These are phyloP conservation scores for Phrynocephalus forsythii DNA, from an alignment of 2,797 vertebrate species.

Conservation along the genomic window DNA sequence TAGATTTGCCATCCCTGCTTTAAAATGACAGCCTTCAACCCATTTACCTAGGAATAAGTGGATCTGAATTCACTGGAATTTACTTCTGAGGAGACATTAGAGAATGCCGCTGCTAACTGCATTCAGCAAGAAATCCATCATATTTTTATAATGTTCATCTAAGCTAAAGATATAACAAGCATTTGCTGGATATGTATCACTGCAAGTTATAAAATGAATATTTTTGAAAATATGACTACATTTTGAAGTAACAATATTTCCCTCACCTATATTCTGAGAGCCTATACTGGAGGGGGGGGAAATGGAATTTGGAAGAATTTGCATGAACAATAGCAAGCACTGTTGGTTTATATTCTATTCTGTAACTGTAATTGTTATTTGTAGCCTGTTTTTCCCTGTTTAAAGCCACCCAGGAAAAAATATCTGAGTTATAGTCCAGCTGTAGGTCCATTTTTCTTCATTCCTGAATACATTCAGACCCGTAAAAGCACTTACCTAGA, in stretches of 20 bases:
- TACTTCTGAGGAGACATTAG: no score
- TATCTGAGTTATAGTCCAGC: not conserved
- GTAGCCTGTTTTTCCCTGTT: not conserved
- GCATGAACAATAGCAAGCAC: not conserved
- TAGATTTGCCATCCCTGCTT: no score
- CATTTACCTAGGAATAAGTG: no score
- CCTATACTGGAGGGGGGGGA: not conserved
- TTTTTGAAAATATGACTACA: not conserved
- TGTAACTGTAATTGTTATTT: not conserved
- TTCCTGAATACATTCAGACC: not conserved
- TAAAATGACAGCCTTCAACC: no score
- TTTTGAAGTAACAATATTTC: not conserved
- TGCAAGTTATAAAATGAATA: not conserved
- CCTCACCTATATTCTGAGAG: not conserved
- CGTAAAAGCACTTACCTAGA: slow-evolving; percentile 19
- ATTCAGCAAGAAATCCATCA: not conserved
- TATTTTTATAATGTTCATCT: not conserved
- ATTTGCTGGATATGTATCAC: not conserved
- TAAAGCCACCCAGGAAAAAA: not conserved
- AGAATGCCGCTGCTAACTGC: not conserved
- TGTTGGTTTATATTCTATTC: not conserved
- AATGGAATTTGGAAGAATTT: not conserved
- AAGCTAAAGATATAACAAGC: not conserved
- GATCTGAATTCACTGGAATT: no score
- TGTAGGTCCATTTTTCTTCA: slow-evolving; percentile 17